A percentile compares a stretch with the other conserved stretches of the same genome.
These are phyloP conservation scores for Sycophaga agraensis DNA, from an alignment of 1,140 invertebrate genomes.

Conservation along the genomic window DNA sequence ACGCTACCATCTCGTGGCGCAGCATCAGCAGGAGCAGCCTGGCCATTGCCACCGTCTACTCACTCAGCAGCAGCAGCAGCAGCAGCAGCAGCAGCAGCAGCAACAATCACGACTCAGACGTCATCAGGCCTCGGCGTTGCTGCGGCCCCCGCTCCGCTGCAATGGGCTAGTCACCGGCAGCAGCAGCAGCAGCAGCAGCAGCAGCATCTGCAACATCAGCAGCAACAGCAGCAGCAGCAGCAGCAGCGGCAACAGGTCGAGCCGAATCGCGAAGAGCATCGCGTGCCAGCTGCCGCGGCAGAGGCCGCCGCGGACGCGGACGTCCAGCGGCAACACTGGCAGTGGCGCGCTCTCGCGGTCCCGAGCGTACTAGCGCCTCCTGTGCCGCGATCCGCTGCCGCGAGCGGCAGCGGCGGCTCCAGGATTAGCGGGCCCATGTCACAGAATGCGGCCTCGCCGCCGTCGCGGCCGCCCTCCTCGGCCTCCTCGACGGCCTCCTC, in stretches of 20 bases:
- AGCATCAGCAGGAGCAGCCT: conserved; percentile 26
- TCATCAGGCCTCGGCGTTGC: conserved; percentile 10
- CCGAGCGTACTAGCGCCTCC: conserved; percentile 15
- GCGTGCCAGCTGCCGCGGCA: conserved; percentile 2
- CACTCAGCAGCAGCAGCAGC: neutral
- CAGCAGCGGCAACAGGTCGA: no score
- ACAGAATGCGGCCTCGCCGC: conserved; percentile 49
- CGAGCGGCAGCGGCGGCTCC: conserved; percentile 11
- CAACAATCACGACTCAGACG: neutral
- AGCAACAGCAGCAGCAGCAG: conserved; percentile 20
- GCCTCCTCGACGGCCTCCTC: conserved; percentile 41
- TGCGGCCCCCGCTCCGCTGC: neutral
- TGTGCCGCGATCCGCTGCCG: neutral
- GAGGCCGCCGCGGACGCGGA: conserved; percentile 20
- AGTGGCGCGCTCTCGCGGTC: conserved; percentile 20
- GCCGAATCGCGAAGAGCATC: no score
- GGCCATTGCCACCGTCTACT: neutral
- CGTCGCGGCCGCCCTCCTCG: conserved; percentile 51
- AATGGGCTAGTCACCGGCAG: conserved; percentile 24
- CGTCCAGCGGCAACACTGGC: conserved; percentile 21
- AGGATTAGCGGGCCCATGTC: conserved; percentile 42
- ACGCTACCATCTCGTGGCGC: conserved; percentile 55
- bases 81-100: conserved; percentile 20
- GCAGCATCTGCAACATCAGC: neutral
- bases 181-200: neutral